A percentile compares a stretch with the other conserved stretches of the same genome.
These are phyloP conservation scores for Plebejus argus DNA, from an alignment of 2,888 invertebrate genomes.

Conservation along the genomic window DNA sequence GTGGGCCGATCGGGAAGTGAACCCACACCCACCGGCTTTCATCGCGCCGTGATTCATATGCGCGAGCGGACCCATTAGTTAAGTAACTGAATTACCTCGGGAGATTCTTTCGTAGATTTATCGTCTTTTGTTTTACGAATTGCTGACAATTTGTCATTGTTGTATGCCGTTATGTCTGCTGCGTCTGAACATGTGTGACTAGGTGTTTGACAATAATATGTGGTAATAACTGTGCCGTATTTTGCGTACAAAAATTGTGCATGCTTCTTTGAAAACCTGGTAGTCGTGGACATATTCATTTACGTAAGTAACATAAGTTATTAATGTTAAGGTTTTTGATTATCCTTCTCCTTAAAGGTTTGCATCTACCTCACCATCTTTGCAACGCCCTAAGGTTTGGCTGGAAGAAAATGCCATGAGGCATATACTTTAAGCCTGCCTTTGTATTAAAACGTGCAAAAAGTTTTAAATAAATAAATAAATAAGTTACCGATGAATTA, in stretches of 20 bases:
- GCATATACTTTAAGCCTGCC: too few relatives aligned
- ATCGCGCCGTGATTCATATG: conserved; percentile 70
- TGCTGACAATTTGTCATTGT: conserved; percentile 34
- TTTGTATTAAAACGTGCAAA: too few relatives aligned
- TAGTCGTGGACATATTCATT: background rate
- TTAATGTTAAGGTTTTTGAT: too few relatives aligned
- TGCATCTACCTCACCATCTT: too few relatives aligned
- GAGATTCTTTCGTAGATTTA: conserved; percentile 41
- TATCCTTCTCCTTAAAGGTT: too few relatives aligned
- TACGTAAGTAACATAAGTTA: background rate
- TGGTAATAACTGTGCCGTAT: background rate
- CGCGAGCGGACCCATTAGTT: conserved; percentile 45
- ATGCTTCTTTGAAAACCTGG: background rate
- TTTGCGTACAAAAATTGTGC: background rate
- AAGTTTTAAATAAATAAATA: too few relatives aligned
- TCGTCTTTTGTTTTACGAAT: conserved; percentile 37
- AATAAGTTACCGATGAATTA: background rate
- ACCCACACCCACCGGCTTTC: conserved; percentile 71
- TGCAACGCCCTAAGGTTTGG: too few relatives aligned
- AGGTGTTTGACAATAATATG: background rate
- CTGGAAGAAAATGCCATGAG: too few relatives aligned
- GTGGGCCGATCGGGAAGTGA: conserved; percentile 76
- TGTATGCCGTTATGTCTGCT: conserved; percentile 11
- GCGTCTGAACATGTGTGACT: conserved; percentile 5
- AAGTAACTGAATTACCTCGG: conserved; percentile 42